Base-by-base conservation (phyloP, 2,888 invertebrate genomes). In the Cylloceria caligata region DNA sequence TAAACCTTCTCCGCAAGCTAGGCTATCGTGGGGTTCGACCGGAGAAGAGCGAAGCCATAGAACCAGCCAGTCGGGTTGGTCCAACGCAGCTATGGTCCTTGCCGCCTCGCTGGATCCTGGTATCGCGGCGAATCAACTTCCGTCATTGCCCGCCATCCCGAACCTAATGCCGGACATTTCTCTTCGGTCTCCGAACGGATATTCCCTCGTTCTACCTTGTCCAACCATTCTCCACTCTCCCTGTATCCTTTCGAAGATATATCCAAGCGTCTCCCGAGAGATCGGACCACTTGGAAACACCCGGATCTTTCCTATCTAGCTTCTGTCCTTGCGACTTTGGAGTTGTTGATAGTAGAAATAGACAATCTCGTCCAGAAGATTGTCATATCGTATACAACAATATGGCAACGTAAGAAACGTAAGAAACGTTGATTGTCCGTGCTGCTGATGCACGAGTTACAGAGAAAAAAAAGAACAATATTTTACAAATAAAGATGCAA, bases 61-160 rank as follows among this genome's bases (percentile, higher is more conserved):
- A 80, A 52, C 34, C 65, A 21, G 74, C 74, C 64, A 69, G 74
- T 65, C 75, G 74, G 49, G 69, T 65, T 69, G 64, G 74, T 19
- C 64, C 52, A 69, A 47, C 57, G 57, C 68, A 45, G 30, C 52
- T 77, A 60, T 36, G 75, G 65, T 72, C 68, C 64, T 67, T 60
- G 67, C 52, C 36, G 74, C 55, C 65, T 68, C 47, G 67, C 52
- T 30, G 75, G 67, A 52, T 60, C 60, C 72, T 77, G 64, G 68
- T 72, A 80, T 80, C 83, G 90, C 89, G 89, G 91, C 91, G 90
- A 92, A 92, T 92, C 92, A 92, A 92, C 92, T 92, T 92, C 90
- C 92, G 92, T 92, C 92, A 92, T 92, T 92, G 92, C 90, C 88
- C 89, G 88, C 91, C 88, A 91, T 92, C 88, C 90, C 87, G 81